Evolutionary conservation across 2,797 vertebrate species (phyloP).

Genomic region (Novumbra hubbsi): DNA sequence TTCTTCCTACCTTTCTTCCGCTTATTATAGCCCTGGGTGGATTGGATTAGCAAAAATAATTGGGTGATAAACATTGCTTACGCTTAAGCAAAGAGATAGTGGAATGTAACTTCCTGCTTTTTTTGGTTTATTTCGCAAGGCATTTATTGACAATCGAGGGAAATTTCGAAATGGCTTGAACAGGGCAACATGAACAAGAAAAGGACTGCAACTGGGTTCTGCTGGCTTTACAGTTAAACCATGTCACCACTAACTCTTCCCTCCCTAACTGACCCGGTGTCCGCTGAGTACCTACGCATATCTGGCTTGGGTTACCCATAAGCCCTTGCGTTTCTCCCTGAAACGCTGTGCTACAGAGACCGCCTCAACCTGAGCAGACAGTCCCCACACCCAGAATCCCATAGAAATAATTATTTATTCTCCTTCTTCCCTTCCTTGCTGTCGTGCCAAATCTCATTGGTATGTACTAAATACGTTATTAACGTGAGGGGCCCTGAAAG

Average conservation of each 20-base stretch:
- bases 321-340: constrained; percentile 14
- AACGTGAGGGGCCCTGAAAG: neutral
- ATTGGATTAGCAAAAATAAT: neutral
- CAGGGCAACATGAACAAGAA: too few relatives aligned
- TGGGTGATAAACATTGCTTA: neutral
- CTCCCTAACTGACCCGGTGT: constrained; percentile 9
- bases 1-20: neutral
- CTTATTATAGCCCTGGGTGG: neutral
- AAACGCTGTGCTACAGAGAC: constrained; percentile 3
- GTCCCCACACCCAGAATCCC: constrained; percentile 15
- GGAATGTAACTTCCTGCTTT: too few relatives aligned
- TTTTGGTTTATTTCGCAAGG: too few relatives aligned
- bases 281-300: constrained; percentile 19
- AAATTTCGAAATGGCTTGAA: too few relatives aligned
- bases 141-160: too few relatives aligned
- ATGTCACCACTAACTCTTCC: neutral
- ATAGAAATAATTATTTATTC: too few relatives aligned
- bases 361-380: constrained; percentile 36
- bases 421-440: neutral
- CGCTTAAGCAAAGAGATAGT: neutral
- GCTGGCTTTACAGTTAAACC: too few relatives aligned
- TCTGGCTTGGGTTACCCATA: constrained; percentile 36
- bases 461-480: neutral
- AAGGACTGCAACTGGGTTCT: too few relatives aligned
- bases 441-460: neutral